phyloP scores from a whole-genome alignment of 2,797 vertebrate species.

The Lepus oiostolus region DNA sequence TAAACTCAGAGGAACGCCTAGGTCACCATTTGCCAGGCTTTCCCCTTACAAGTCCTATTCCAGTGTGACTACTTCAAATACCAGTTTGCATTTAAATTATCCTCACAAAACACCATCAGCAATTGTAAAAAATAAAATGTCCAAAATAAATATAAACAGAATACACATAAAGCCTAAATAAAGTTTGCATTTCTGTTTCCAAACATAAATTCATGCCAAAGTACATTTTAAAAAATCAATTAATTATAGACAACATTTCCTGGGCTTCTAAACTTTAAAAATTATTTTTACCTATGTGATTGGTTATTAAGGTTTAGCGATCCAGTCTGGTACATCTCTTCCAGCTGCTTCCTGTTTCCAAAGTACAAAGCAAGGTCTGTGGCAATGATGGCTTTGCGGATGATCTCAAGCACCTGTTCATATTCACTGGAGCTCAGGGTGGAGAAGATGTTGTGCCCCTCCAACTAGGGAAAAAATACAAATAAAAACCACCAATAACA shows the following conservation, averaged over 20 bases:
- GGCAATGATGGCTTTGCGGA: constrained; percentile 99
- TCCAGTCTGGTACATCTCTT: constrained; percentile 92
- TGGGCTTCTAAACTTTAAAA: background rate
- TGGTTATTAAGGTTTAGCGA: constrained; percentile 96
- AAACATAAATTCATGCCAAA: background rate
- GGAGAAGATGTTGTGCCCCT: constrained; percentile 99
- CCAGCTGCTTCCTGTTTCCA: constrained; percentile 97
- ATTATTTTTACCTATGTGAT: constrained; percentile 92
- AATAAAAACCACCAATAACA: constrained; percentile 92
- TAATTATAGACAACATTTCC: background rate
- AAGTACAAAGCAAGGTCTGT: constrained; percentile 99
- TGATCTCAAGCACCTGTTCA: constrained; percentile 99
- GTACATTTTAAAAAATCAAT: too few relatives aligned
- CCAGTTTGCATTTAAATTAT: background rate
- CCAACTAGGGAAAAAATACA: constrained; percentile 98
- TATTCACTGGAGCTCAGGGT: constrained; percentile 98
- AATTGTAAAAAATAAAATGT: background rate
- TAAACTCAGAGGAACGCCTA: background rate
- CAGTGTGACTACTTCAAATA: background rate
- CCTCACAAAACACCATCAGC: background rate
- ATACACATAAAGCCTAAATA: background rate
- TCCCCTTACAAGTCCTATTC: background rate
- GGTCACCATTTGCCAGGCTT: background rate
- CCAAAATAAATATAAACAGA: background rate
- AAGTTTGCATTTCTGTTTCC: background rate